phyloP scores from a whole-genome alignment of 2,888 invertebrate species.

The Melangyna quadrimaculata region DNA sequence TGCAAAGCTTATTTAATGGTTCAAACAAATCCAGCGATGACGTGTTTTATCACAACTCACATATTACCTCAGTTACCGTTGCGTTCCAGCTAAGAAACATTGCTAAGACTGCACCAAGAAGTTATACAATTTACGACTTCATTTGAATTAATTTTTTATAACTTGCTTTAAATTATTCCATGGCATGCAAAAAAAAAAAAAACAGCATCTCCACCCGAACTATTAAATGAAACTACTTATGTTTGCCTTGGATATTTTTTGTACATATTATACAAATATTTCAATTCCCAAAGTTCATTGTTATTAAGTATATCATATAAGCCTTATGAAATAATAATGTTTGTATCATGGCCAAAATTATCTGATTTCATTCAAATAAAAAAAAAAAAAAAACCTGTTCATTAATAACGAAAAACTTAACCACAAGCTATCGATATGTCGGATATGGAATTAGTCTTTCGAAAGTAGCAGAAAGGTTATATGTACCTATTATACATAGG shows the following conservation, averaged over 20 bases:
- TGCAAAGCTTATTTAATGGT: not conserved
- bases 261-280: not conserved
- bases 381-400: not conserved
- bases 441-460: constrained; percentile 38
- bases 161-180: not conserved
- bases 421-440: not conserved
- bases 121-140: not conserved
- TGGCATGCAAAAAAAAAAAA: not conserved
- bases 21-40: not conserved
- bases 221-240: not conserved
- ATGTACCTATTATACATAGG: no score
- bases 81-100: not conserved
- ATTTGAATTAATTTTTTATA: not conserved
- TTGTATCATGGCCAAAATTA: not conserved
- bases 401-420: constrained; percentile 15
- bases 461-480: constrained; percentile 45
- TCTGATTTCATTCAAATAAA: not conserved
- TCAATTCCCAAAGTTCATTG: not conserved
- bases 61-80: not conserved
- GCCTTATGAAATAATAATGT: not conserved
- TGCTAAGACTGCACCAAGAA: not conserved
- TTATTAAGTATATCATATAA: not conserved
- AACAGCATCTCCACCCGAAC: not conserved
- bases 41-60: not conserved
- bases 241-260: not conserved